These are phyloP conservation scores for Oceanites oceanicus DNA, from an alignment of 2,113 vertebrate species.

Conservation along the genomic window DNA sequence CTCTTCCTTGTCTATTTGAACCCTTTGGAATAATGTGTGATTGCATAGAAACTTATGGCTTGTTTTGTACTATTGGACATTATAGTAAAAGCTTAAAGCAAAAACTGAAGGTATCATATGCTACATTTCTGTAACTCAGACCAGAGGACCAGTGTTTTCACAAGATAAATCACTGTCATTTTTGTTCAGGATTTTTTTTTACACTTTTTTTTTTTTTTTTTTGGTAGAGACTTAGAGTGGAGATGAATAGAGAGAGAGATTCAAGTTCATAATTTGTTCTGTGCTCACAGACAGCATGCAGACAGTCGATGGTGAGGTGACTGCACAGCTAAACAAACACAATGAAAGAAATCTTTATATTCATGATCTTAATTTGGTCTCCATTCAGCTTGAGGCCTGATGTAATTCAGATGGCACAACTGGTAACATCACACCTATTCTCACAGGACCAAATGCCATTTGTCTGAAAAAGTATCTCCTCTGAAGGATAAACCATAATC, in stretches of 20 bases:
- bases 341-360: slow-evolving; percentile 30
- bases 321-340: neutral
- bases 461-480: neutral
- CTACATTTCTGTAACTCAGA: neutral
- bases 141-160: neutral
- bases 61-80: neutral
- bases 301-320: neutral
- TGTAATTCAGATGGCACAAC: neutral
- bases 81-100: neutral
- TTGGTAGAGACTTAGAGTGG: neutral
- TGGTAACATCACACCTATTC: slow-evolving; percentile 26
- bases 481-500: neutral
- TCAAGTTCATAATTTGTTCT: neutral
- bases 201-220: neutral
- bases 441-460: neutral
- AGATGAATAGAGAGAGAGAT: neutral
- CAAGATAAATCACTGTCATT: neutral
- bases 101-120: neutral
- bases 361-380: neutral
- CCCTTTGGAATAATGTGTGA: neutral
- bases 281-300: neutral
- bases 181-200: neutral
- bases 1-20: neutral
- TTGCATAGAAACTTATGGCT: neutral
- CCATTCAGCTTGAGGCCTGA: neutral